These are phyloP conservation scores for Ceyx erithaca DNA, from an alignment of 2,797 vertebrate species.

Conservation along the genomic window DNA sequence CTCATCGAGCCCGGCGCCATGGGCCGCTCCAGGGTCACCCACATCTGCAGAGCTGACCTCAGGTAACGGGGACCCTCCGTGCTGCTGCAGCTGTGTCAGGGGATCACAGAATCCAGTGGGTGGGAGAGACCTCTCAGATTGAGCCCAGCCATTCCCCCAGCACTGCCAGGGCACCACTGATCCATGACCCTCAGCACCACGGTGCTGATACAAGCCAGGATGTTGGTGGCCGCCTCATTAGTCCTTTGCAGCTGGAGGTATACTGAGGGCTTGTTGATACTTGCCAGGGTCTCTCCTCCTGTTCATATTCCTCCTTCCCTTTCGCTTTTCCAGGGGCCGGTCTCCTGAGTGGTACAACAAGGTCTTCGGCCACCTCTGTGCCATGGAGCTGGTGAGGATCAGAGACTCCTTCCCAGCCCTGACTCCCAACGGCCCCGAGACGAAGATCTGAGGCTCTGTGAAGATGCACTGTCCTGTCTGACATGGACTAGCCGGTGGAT, in stretches of 20 bases:
- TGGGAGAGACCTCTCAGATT: neutral
- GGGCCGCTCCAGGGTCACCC: constrained; percentile 83
- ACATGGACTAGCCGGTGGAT: neutral
- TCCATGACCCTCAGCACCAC: too few relatives aligned
- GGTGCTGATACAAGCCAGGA: too few relatives aligned
- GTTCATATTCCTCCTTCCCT: neutral
- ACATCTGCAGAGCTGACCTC: constrained; percentile 87
- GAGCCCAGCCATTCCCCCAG: too few relatives aligned
- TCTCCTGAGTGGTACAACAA: constrained; percentile 92
- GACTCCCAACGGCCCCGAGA: constrained; percentile 78
- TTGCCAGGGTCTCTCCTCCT: fast-evolving
- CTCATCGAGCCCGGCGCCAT: constrained; percentile 83
- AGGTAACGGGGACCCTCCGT: constrained; percentile 65
- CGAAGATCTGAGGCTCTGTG: constrained; percentile 75
- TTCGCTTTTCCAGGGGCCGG: constrained; percentile 79
- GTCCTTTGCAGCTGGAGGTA: neutral
- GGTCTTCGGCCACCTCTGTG: constrained; percentile 87
- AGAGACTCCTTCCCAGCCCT: constrained; percentile 84
- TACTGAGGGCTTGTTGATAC: fast-evolving
- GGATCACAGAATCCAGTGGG: too few relatives aligned
- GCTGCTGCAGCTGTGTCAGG: fast-evolving
- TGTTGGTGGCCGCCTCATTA: fast-evolving
- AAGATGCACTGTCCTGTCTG: neutral
- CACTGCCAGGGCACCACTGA: neutral
- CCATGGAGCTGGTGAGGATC: constrained; percentile 86